Base-by-base conservation (phyloP, 2,888 invertebrate genomes). In the Siphonodentalium dalli region DNA sequence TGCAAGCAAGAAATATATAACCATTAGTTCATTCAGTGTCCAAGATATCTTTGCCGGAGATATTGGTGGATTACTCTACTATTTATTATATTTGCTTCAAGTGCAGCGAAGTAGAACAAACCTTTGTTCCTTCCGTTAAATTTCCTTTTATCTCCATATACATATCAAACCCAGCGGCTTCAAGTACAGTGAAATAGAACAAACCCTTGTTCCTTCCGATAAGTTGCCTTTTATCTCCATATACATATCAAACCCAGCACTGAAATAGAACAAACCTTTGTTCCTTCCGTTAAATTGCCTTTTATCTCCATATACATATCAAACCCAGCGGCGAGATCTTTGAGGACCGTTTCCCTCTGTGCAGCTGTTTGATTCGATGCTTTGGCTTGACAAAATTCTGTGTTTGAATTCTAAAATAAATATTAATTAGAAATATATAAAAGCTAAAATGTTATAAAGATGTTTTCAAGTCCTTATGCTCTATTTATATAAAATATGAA, bases 191-290 rank as follows among this genome's bases (percentile, higher is more conserved):
- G 31, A n/a, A 31, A 2, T 15, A 15, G 18, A 24, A 18, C 49
- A 92, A 85, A 97, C 97, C 85, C 97, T 97, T 54, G 91, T 90
- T 63, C 99, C 99, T 84, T 99, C 99, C 75, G 89, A 88, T 61
- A 99, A 86, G 85, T 99, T 96, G 75, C 87, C 89, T 70, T 90
- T 89, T 63, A 99, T 86, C 82, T 97, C 94, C 76, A 89, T 89
- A 84, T 89, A 98, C 66, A 91, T 90, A 84, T 99, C 97, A 82
- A 91, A 90, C 39, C 95, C 95, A 37, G 90, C 87, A 24, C 2
- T 13, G n/a, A 24, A 9, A 24, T 15, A 21, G 37, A 24, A 18
- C 49, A 92, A 85, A 97, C 97, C 85, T 97, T 97, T 54, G 91
- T 90, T 63, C 99, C 99, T 84, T 99, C 99, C 75, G 89, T 88